Evolutionary conservation across 2,113 vertebrate genomes (phyloP).

Genomic region (Trichomycterus rosablanca): DNA sequence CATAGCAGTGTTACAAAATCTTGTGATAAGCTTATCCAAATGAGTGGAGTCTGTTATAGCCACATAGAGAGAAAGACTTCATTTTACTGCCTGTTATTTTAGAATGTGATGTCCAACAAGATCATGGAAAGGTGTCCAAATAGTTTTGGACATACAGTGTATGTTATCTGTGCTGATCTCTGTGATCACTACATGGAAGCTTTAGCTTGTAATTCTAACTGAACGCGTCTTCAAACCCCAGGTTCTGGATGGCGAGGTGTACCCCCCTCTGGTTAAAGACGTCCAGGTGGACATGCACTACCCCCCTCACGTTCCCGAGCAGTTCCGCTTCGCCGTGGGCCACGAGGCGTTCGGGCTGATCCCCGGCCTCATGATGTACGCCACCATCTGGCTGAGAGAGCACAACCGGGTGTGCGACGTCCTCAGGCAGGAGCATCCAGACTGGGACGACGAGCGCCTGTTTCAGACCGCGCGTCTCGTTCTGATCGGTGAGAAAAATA

Average conservation of each 20-base stretch:
- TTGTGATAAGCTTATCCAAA: too few relatives aligned
- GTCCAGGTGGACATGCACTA: slow-evolving; percentile 86
- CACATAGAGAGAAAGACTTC: too few relatives aligned
- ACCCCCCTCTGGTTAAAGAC: slow-evolving; percentile 85
- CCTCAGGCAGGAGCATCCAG: slow-evolving; percentile 79
- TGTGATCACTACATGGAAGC: too few relatives aligned
- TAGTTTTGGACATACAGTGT: too few relatives aligned
- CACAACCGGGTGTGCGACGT: slow-evolving; percentile 92
- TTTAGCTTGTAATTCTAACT: too few relatives aligned
- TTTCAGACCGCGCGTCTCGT: slow-evolving; percentile 92
- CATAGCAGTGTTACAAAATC: too few relatives aligned
- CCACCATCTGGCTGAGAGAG: slow-evolving; percentile 91
- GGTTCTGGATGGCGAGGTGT: slow-evolving; percentile 85
- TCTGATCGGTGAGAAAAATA: slow-evolving; percentile 81
- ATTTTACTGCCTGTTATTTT: too few relatives aligned
- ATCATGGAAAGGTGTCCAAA: too few relatives aligned
- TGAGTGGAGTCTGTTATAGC: too few relatives aligned
- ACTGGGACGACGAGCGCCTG: slow-evolving; percentile 89
- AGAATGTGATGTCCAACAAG: too few relatives aligned
- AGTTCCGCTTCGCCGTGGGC: slow-evolving; percentile 84
- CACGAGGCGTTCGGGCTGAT: slow-evolving; percentile 93
- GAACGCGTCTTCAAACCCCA: too few relatives aligned
- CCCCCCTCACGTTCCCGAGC: slow-evolving; percentile 80
- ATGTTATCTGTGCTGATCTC: too few relatives aligned
- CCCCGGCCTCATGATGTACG: slow-evolving; percentile 95